These are phyloP conservation scores for Pararge aegeria DNA, from an alignment of 1,140 invertebrate genomes.

Conservation along the genomic window DNA sequence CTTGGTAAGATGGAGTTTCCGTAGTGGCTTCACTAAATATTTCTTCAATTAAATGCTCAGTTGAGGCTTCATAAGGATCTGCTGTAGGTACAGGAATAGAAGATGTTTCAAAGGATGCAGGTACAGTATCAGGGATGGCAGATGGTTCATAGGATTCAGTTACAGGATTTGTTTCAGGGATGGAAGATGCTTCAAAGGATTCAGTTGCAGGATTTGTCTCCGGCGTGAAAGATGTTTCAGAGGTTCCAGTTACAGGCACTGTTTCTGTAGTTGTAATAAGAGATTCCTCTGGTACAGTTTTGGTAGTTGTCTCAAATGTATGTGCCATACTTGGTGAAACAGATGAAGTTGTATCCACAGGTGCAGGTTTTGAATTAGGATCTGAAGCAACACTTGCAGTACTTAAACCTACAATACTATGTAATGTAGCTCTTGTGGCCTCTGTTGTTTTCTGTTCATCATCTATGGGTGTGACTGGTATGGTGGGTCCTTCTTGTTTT, in stretches of 20 bases:
- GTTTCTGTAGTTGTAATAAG: not conserved
- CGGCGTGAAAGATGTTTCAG: conserved; percentile 3
- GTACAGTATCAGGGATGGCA: not conserved
- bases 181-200: conserved; percentile 5
- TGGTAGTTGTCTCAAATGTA: conserved; percentile 12
- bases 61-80: conserved; percentile 20
- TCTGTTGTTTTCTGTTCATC: not conserved
- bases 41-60: conserved; percentile 32
- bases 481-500: conserved; percentile 10
- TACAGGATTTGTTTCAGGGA: conserved; percentile 18
- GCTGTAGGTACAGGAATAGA: conserved; percentile 14
- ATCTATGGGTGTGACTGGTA: conserved; percentile 7
- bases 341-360: not conserved
- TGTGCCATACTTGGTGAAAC: conserved; percentile 13
- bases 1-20: conserved; percentile 28
- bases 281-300: conserved; percentile 9
- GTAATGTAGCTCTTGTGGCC: not conserved
- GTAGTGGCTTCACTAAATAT: conserved; percentile 33
- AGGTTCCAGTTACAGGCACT: not conserved
- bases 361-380: not conserved
- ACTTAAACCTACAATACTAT: not conserved
- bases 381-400: conserved; percentile 1
- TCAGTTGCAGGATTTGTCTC: not conserved
- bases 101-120: conserved; percentile 6
- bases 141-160: conserved; percentile 9